These are phyloP conservation scores for Spilarctia lutea DNA, from an alignment of 2,888 invertebrate species.

Conservation along the genomic window DNA sequence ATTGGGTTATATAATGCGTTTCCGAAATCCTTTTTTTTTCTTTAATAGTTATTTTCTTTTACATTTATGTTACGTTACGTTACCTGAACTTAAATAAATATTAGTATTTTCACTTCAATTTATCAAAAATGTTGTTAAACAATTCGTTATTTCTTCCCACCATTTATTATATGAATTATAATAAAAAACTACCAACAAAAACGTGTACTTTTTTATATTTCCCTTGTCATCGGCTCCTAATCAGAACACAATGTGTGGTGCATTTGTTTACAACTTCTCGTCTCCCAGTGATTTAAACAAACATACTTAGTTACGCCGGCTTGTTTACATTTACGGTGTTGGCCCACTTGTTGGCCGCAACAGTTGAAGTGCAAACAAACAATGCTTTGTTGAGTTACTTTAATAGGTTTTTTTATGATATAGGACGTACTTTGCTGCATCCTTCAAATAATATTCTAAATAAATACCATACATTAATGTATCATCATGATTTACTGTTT, in stretches of 20 bases:
- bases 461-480: neutral
- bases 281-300: constrained; percentile 59
- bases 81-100: too few relatives aligned
- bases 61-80: too few relatives aligned
- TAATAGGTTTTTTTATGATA: constrained; percentile 34
- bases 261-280: constrained; percentile 67
- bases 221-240: constrained; percentile 69
- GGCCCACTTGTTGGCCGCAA: constrained; percentile 71
- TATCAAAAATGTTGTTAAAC: neutral
- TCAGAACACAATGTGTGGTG: constrained; percentile 65
- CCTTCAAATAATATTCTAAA: neutral
- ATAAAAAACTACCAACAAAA: neutral
- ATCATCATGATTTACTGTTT: neutral
- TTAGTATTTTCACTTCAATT: too few relatives aligned
- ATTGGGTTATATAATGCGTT: too few relatives aligned
- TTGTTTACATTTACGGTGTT: constrained; percentile 65
- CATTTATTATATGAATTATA: neutral
- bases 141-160: constrained; percentile 8
- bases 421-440: constrained; percentile 22
- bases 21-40: too few relatives aligned
- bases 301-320: constrained; percentile 53
- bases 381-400: constrained; percentile 57
- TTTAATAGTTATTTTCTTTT: too few relatives aligned
- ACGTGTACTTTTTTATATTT: constrained; percentile 41
- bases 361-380: constrained; percentile 68